phyloP scores from a whole-genome alignment of 2,888 invertebrate species.

The Aphelenchoides bicaudatus region DNA sequence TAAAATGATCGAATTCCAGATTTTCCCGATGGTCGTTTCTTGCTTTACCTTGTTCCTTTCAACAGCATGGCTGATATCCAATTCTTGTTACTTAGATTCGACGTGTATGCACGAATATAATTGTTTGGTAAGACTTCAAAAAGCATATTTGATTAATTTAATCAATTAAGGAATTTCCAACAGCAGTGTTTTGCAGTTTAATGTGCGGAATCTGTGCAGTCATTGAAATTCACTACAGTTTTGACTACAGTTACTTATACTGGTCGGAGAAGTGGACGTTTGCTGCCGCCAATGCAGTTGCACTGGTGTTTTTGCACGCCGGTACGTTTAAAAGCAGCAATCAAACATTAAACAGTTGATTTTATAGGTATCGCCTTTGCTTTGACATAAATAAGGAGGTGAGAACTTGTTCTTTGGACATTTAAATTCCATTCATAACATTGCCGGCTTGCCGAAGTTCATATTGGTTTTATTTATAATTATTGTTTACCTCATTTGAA shows the following conservation, averaged over 20 bases:
- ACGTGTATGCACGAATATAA: slow-evolving; percentile 41
- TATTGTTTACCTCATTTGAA: too few species aligned
- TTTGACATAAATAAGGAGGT: slow-evolving; percentile 21
- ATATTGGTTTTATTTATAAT: too few species aligned
- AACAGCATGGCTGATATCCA: slow-evolving; percentile 43
- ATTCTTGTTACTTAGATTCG: slow-evolving; percentile 37
- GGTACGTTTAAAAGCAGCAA: too few species aligned
- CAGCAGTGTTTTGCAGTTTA: slow-evolving; percentile 50
- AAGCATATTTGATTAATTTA: slow-evolving; percentile 9
- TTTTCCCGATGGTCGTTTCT: slow-evolving; percentile 43
- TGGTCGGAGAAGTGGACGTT: slow-evolving; percentile 54
- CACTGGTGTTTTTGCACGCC: slow-evolving; percentile 50
- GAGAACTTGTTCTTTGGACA: neutral
- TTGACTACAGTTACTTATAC: slow-evolving; percentile 36
- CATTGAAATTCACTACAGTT: slow-evolving; percentile 55
- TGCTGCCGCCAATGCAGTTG: slow-evolving; percentile 40
- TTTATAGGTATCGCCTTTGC: slow-evolving; percentile 47
- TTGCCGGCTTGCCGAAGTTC: too few species aligned
- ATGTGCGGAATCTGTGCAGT: slow-evolving; percentile 50
- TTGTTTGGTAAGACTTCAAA: slow-evolving; percentile 39
- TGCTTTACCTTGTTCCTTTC: slow-evolving; percentile 43
- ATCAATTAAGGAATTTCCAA: slow-evolving; percentile 50
- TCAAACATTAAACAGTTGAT: too few species aligned
- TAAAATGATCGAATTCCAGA: slow-evolving; percentile 34
- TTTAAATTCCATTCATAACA: too few species aligned